Conservation (phyloP, 2,797 vertebrate genomes). For the Steatocranus sp. region DNA sequence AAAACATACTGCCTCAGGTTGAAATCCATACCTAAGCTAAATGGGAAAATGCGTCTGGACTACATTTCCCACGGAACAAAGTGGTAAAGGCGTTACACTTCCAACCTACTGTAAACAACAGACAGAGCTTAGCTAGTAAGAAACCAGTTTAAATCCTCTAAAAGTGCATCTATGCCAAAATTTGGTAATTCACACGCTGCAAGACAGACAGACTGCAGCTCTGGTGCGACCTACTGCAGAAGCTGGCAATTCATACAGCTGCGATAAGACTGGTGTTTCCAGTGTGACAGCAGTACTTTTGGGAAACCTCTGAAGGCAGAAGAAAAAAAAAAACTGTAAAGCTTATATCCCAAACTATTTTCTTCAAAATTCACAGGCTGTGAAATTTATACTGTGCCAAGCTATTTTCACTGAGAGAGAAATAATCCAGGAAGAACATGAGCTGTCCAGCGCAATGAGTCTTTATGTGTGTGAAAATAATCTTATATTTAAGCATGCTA, state of each 20-base stretch:
- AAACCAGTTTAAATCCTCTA: constrained; percentile 17
- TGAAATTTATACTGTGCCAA: constrained; percentile 22
- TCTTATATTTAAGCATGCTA: neutral
- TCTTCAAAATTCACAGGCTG: constrained; percentile 28
- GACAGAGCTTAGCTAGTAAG: neutral
- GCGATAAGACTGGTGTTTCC: constrained; percentile 52
- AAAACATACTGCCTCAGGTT: neutral
- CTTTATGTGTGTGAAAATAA: neutral
- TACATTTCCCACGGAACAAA: neutral
- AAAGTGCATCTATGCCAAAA: neutral
- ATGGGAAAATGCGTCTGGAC: neutral
- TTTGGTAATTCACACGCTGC: constrained; percentile 2
- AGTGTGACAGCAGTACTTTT: constrained; percentile 50
- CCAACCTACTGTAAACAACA: neutral
- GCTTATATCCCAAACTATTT: constrained; percentile 36
- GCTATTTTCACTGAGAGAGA: constrained; percentile 13
- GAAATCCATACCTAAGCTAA: neutral
- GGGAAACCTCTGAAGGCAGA: constrained; percentile 30
- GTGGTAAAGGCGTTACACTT: neutral
- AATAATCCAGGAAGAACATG: constrained; percentile 21
- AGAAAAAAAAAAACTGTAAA: constrained; percentile 2
- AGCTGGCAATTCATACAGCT: constrained; percentile 39
- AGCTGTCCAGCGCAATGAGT: constrained; percentile 2
- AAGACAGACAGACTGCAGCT: constrained; percentile 30
- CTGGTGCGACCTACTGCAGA: constrained; percentile 43